Evolutionary conservation across 2,888 invertebrate species (phyloP).

Genomic region (Gortyna flavago): DNA sequence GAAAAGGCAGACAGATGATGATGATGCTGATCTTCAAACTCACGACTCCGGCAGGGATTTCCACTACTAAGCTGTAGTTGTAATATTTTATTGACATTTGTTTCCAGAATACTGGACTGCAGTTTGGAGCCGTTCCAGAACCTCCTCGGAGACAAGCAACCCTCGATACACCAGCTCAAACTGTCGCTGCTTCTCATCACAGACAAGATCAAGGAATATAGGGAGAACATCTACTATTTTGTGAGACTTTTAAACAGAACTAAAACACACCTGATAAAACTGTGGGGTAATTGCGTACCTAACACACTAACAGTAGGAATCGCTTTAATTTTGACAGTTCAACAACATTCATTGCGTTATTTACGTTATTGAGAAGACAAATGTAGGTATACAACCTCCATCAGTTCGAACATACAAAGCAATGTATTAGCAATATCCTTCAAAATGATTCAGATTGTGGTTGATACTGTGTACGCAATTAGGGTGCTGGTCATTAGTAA

Average conservation of each 20-base stretch:
- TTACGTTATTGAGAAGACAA: too few species aligned
- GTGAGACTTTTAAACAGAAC: constrained; percentile 63
- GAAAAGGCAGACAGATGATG: not conserved
- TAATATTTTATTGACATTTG: not conserved
- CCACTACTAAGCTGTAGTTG: not conserved
- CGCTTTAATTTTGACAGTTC: too few species aligned
- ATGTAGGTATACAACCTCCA: too few species aligned
- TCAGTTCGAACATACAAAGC: too few species aligned
- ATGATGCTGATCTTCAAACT: not conserved
- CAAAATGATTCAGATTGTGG: too few species aligned
- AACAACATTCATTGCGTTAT: too few species aligned
- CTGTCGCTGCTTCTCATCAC: constrained; percentile 80
- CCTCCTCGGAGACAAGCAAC: constrained; percentile 83
- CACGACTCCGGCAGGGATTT: not conserved
- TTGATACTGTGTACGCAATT: too few species aligned
- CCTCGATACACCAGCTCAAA: constrained; percentile 74
- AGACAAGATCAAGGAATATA: constrained; percentile 81
- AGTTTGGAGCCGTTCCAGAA: constrained; percentile 83
- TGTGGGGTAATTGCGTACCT: too few species aligned
- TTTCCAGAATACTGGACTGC: constrained; percentile 79
- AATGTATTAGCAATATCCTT: too few species aligned
- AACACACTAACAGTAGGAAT: too few species aligned
- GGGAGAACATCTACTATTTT: constrained; percentile 78
- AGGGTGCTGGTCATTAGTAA: too few species aligned
- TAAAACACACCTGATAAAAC: not conserved